Evolutionary conservation across 2,797 vertebrate genomes (phyloP), one percentile per base, ranked within the genome.

Genomic region (Pseudotriccus pelzelni): DNA sequence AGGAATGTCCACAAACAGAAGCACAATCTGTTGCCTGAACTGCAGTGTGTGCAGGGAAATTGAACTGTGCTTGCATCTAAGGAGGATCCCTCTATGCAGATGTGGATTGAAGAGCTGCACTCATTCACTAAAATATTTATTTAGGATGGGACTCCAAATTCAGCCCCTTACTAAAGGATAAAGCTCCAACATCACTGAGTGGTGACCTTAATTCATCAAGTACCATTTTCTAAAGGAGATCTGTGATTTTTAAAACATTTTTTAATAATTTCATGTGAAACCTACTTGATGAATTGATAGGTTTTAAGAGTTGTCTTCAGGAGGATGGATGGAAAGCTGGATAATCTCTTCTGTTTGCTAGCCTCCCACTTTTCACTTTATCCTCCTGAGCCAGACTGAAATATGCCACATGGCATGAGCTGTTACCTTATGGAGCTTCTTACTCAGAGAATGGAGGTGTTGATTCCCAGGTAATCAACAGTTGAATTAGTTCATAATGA

Each of bases 401-500:
- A 94, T 47, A 70, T n/a, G 43, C 34, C 74, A 91, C 89, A 93
- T 25, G 47, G 21, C 1, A 3, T 6, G 56, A 87, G 44, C 50
- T 77, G 41, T 49, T 53, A 20, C 72, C 28, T 89, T 63, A 76
- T 1, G 6, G 46, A 94, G 56, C 50, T 85, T 95, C 87, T 92
- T 39, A 25, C 59, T 50, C 46, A 81, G 32, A 96, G 91, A 95
- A 91, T 70, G 39, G 82, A 96, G 94, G 96, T 96, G 96, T 90
- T 94, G 96, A 97, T 97, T 91, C 66, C 86, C 52, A 89, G 89
- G 78, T 88, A 94, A 97, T 97, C 96, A 96, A 83, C 92, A 93
- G 67, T 50, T 94, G 94, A 95, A 97, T 97, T 97, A 98, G 87
- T 92, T 95, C 81, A 66, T 81, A 95, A 87, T 25, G 3, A 77